Evolutionary conservation across 53 echinoderm and acorn worm species (phyloP).

Genomic region (Mesocentrotus franciscanus): DNA sequence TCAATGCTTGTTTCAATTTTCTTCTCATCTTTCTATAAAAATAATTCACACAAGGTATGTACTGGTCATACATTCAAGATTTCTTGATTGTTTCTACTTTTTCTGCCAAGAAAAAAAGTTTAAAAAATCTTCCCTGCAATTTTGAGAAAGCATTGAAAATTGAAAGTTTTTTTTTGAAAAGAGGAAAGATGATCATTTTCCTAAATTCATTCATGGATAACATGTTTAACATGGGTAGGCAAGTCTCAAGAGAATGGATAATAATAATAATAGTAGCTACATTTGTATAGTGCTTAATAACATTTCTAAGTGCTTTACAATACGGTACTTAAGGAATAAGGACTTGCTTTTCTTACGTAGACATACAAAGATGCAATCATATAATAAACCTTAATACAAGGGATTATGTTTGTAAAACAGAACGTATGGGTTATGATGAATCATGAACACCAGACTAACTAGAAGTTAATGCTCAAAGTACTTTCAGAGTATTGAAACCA

Average conservation of each 20-base stretch:
- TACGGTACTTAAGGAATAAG: too few species aligned
- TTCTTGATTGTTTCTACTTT: background rate
- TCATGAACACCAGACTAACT: background rate
- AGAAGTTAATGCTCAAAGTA: background rate
- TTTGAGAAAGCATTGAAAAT: background rate
- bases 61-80: constrained; percentile 1
- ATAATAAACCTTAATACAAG: background rate
- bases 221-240: too few species aligned
- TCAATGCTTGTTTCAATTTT: background rate
- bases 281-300: too few species aligned
- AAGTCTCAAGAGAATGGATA: too few species aligned
- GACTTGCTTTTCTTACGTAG: too few species aligned
- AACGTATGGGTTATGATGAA: background rate
- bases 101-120: background rate
- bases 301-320: too few species aligned
- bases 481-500: too few species aligned
- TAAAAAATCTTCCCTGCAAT: background rate
- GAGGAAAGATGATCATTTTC: background rate
- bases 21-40: constrained; percentile 42
- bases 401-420: background rate
- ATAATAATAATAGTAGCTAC: too few species aligned
- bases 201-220: background rate
- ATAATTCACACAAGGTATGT: constrained; percentile 53
- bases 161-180: background rate
- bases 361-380: too few species aligned